Base-by-base conservation (phyloP, 1,140 invertebrate genomes). In the Melanaphis sacchari region DNA sequence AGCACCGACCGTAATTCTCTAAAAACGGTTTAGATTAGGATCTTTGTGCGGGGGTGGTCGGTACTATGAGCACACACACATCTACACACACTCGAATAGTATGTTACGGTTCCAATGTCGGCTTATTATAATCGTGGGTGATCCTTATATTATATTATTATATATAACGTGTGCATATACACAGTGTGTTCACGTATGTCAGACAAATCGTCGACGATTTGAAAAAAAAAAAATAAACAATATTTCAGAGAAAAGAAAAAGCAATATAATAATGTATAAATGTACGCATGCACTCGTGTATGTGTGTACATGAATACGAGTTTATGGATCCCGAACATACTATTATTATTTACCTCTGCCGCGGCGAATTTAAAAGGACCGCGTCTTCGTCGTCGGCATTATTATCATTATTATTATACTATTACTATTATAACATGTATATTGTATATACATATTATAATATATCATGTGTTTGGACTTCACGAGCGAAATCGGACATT, bases 11-110 rank as follows among this genome's bases (percentile, higher is more conserved):
- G n/a, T 84, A 52, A 92, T 92, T 92, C 90, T 82, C 38, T 49
- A 92, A 92, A 92, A 92, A 92, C 90, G 81, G 91, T 93, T 93
- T 52, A 93, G 91, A 93, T 93, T 93, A 93, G 81, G 81, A 85
- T 92, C 91, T 82, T 9, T 92, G 49, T 41, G 22, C 49, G 91
- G 76, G 59, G 90, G 76, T 81, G 90, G 90, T 91, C 76, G 90
- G 90, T 36, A 36, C n/a, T 49, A 38, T 26, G 15, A n/a, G n/a
- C 66, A 21, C 24, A 36, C 24, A 43, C 84, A 54, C 38, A 59
- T 5, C 9, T 18, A 46, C 24, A 38, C 11, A 46, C 41, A 54
- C 52, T 31, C 31, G 8, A n/a, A 15, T 21, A 22, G 36, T 38
- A 24, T 88, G 26, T 46, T 85, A 88, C 43, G 43, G 85, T 52